These are phyloP conservation scores for Clusia tigrina DNA, from an alignment of 2,888 invertebrate species.

Conservation along the genomic window DNA sequence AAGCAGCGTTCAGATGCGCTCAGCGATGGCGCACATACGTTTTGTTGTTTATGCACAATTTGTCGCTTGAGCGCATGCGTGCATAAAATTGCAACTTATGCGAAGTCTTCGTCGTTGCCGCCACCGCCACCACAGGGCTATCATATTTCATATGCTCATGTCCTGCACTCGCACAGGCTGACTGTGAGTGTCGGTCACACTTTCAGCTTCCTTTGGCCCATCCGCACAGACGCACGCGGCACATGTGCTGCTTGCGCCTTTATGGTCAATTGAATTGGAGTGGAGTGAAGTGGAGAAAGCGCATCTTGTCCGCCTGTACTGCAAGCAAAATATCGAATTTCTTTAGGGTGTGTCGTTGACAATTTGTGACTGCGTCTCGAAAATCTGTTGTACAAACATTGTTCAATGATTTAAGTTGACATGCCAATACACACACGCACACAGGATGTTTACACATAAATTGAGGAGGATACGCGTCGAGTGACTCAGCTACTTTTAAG, in stretches of 20 bases:
- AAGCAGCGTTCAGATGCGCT: background rate
- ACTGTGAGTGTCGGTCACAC: constrained; percentile 1
- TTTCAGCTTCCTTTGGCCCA: background rate
- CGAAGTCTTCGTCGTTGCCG: background rate
- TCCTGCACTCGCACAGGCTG: background rate
- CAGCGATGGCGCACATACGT: too few species aligned
- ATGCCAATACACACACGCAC: too few species aligned
- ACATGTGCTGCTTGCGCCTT: background rate
- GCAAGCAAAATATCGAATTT: constrained; percentile 1
- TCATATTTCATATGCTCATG: background rate
- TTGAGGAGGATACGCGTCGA: constrained; percentile 20
- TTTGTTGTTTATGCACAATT: constrained; percentile 1
- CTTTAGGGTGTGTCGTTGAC: background rate
- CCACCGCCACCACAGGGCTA: background rate
- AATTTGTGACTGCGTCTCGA: background rate
- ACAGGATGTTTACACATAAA: constrained; percentile 36
- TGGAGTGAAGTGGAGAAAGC: background rate
- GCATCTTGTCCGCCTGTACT: background rate
- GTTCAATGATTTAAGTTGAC: background rate
- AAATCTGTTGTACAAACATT: background rate
- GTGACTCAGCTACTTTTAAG: background rate
- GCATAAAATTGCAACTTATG: constrained; percentile 1
- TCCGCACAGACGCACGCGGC: background rate
- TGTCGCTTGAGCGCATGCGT: background rate
- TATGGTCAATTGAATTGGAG: background rate